These are phyloP conservation scores for Pseudachorutes palmiensis DNA, from an alignment of 1,140 invertebrate species.

Conservation along the genomic window DNA sequence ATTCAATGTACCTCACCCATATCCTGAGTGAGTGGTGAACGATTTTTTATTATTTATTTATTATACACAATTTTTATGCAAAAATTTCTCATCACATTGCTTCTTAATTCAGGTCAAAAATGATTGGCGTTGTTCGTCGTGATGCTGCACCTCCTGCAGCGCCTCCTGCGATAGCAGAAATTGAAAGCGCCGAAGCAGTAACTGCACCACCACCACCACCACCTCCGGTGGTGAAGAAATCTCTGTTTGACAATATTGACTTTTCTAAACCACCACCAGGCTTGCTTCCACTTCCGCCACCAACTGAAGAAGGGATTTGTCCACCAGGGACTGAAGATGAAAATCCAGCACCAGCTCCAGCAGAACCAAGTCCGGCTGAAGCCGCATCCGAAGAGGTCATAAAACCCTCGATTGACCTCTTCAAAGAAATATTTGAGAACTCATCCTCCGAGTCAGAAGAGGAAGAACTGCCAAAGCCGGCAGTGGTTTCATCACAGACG, in stretches of 20 bases:
- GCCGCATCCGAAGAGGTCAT: background rate
- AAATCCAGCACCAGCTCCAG: background rate
- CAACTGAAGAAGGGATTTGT: background rate
- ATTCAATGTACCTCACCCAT: slow-evolving; percentile 90
- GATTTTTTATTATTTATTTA: too few species aligned
- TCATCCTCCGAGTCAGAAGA: slow-evolving; percentile 34
- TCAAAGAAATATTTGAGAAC: slow-evolving; percentile 38
- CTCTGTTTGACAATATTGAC: slow-evolving; percentile 35
- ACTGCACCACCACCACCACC: background rate
- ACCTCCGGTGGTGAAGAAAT: slow-evolving; percentile 25
- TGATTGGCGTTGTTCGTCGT: slow-evolving; percentile 25
- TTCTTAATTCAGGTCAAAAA: slow-evolving; percentile 35
- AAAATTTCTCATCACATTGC: too few species aligned
- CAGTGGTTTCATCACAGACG: background rate
- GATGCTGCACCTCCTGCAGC: slow-evolving; percentile 11
- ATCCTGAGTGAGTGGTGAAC: slow-evolving; percentile 51
- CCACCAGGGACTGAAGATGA: slow-evolving; percentile 9
- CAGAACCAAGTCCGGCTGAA: background rate
- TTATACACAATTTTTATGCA: too few species aligned
- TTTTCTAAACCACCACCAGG: slow-evolving; percentile 38
- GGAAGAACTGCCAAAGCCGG: slow-evolving; percentile 12
- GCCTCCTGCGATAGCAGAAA: background rate
- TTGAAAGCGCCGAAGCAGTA: slow-evolving; percentile 5
- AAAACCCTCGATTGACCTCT: slow-evolving; percentile 33
- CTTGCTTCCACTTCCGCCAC: slow-evolving; percentile 17